A percentile compares a stretch with the other conserved stretches of the same genome.
These are phyloP conservation scores for Natator depressus DNA, from an alignment of 2,113 vertebrate genomes.

Conservation along the genomic window DNA sequence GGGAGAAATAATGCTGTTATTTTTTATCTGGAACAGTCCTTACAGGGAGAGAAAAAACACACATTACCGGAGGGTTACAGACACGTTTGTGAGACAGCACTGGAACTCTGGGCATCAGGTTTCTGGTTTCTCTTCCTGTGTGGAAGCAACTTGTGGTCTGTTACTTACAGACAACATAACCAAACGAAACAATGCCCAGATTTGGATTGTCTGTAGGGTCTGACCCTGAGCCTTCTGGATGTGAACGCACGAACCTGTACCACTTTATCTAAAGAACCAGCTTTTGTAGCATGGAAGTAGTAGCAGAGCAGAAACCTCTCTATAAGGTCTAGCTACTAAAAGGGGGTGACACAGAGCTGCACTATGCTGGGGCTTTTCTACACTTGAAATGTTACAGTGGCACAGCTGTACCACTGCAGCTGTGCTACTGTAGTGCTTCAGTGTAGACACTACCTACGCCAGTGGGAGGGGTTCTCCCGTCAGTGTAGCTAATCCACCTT, in stretches of 20 bases:
- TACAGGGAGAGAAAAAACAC: background rate
- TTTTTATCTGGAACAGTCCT: background rate
- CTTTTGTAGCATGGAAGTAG: background rate
- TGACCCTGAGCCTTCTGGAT: background rate
- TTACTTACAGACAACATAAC: background rate
- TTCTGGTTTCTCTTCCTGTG: background rate
- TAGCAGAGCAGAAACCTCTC: background rate
- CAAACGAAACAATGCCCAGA: background rate
- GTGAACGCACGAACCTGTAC: background rate
- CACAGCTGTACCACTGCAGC: background rate
- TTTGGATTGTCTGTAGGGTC: background rate
- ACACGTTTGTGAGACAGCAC: accelerated
- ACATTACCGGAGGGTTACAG: background rate
- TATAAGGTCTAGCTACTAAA: background rate
- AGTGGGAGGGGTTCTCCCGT: background rate
- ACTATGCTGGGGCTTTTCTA: background rate
- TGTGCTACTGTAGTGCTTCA: background rate
- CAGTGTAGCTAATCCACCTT: background rate
- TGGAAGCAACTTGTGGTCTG: slow-evolving; percentile 7
- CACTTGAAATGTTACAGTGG: background rate
- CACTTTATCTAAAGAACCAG: background rate
- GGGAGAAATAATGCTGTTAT: background rate
- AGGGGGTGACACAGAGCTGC: accelerated
- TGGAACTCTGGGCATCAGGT: background rate
- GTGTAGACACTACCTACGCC: background rate